Evolutionary conservation across 2,797 vertebrate species (phyloP).

Genomic region (Otolemur crassicaudatus): DNA sequence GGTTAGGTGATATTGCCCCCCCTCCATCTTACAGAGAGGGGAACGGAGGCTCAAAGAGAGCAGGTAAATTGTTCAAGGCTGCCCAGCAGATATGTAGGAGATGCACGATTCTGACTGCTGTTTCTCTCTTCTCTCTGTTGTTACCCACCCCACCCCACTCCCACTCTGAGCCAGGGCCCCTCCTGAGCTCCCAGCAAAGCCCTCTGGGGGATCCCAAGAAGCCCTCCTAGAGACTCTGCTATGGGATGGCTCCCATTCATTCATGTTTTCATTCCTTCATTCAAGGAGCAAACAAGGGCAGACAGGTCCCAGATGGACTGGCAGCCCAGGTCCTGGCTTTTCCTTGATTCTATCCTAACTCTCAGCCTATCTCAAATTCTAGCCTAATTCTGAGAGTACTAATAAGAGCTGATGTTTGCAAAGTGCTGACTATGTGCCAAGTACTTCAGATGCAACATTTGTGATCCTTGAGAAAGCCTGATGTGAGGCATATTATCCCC

Average conservation of each 20-base stretch:
- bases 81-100: background rate
- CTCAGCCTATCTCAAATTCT: background rate
- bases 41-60: background rate
- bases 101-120: background rate
- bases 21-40: background rate
- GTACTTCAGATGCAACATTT: background rate
- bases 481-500: background rate
- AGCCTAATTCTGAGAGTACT: background rate
- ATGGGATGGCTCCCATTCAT: no score
- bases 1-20: background rate
- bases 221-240: no score
- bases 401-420: background rate
- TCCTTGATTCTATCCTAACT: background rate
- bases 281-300: background rate
- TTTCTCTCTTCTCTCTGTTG: background rate
- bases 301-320: accelerated
- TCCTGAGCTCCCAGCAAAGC: background rate
- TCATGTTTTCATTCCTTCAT: no score
- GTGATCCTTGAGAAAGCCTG: background rate
- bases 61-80: background rate
- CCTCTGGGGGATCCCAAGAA: background rate
- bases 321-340: background rate
- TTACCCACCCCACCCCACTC: background rate
- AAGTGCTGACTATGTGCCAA: background rate
- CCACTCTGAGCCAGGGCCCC: background rate